Conservation (phyloP, 2,888 invertebrate species). For the Elgonia sp. region DNA sequence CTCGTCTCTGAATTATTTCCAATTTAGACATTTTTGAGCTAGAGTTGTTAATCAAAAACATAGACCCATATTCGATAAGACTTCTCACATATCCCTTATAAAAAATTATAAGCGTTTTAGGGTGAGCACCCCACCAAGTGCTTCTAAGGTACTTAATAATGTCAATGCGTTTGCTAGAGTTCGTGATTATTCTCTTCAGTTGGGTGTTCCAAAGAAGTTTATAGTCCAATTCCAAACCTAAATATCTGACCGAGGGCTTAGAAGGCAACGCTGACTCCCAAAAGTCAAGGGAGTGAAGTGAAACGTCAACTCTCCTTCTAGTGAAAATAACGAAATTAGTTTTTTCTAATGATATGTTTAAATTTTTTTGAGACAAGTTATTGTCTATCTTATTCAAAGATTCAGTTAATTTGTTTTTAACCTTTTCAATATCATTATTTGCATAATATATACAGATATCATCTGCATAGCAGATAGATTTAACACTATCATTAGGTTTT, state of each 20-base stretch:
- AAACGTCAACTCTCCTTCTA: background rate
- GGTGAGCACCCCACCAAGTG: conserved; percentile 30
- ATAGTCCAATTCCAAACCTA: background rate
- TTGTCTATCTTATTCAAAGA: too few relatives aligned
- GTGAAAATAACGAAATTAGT: conserved; percentile 20
- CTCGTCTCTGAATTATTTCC: background rate
- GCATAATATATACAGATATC: conserved; percentile 4
- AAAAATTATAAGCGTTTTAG: background rate
- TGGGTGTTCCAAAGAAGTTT: conserved; percentile 18
- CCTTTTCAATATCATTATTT: background rate
- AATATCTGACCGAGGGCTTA: background rate
- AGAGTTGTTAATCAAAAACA: background rate
- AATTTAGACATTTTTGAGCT: background rate
- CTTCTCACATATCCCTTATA: conserved; percentile 1
- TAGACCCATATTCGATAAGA: background rate
- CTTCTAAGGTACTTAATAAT: conserved; percentile 23
- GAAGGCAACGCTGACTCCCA: background rate
- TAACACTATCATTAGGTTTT: background rate
- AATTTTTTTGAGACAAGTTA: background rate
- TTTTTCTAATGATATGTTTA: background rate
- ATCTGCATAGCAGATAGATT: background rate
- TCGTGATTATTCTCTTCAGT: background rate
- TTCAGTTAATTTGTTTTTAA: background rate
- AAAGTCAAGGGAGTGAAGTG: background rate
- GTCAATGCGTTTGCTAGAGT: background rate